Conservation (phyloP, 2,113 vertebrate genomes). For the Chionomys nivalis region DNA sequence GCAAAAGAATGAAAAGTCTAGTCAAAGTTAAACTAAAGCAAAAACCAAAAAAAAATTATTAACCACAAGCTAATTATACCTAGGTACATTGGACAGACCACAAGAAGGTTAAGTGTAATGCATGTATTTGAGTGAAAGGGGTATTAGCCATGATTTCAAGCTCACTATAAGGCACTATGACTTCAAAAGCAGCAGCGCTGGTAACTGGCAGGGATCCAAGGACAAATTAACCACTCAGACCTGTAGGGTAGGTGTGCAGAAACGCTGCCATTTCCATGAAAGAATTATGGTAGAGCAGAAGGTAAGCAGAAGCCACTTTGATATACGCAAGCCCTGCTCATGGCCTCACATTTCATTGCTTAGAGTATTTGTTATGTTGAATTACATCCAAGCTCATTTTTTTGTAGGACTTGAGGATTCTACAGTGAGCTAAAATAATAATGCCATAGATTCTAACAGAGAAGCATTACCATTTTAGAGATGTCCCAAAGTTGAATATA, state of each 20-base stretch:
- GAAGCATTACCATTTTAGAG: constrained; percentile 12
- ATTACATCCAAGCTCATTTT: background rate
- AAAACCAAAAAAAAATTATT: background rate
- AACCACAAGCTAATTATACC: background rate
- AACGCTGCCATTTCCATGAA: background rate
- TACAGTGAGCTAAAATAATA: constrained; percentile 9
- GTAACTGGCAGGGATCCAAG: background rate
- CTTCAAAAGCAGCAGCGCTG: background rate
- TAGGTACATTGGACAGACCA: background rate
- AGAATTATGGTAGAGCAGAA: constrained; percentile 39
- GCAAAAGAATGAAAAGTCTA: background rate
- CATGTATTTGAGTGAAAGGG: background rate
- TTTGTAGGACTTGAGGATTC: background rate
- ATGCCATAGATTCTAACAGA: constrained; percentile 6
- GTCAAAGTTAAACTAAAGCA: background rate
- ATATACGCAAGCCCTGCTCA: background rate
- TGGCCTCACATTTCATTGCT: background rate
- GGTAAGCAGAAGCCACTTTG: constrained; percentile 38
- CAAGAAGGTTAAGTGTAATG: background rate
- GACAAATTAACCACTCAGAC: background rate
- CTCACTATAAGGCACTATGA: background rate
- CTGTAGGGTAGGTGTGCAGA: background rate
- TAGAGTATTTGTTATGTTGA: background rate
- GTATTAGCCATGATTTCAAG: background rate
- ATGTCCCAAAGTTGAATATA: constrained; percentile 4